Evolutionary conservation across 2,113 vertebrate genomes (phyloP), one percentile per base, ranked within the genome.

Genomic region (Saguinus midas): DNA sequence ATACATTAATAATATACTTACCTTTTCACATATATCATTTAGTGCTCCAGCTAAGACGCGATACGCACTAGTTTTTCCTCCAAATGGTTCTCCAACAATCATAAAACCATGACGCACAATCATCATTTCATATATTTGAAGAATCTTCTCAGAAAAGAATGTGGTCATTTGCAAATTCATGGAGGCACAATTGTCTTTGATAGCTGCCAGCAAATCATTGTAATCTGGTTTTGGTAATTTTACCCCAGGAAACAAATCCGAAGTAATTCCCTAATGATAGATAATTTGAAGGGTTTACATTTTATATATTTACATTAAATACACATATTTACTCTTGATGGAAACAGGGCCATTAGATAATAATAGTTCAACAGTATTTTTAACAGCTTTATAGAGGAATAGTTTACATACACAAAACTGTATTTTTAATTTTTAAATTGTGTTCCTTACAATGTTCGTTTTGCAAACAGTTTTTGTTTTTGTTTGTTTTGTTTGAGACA

Each of bases 121-220:
- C 99, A 99, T 99, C 99, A 99, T 99, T 97, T 99, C 99, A 83
- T 98, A 99, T 95, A 99, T 99, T 98, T 99, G 99, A 84, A 99
- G 98, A 97, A 99, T 99, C 98, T 99, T 99, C 98, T 99, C 99
- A 1, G 98, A 96, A 96, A 99, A 99, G 93, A 98, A 98, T 0
- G 98, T 94, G 0, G 99, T 99, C 98, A 99, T 98, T 96, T 99
- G 99, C 91, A 99, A 98, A 98, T 99, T 99, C 99, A 99, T 99
- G 82, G 95, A 96, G 0, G 97, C 90, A 80, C 99, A 99, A 97
- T 99, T 99, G 95, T 98, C 98, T 97, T 97, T 98, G 76, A 99
- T 99, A 50, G 99, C 99, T 37, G 98, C 98, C 94, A 99, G 96
- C 45, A 99, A 98, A 76, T 99, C 87, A 14, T 80, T 95, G 96